Evolutionary conservation across 2,888 invertebrate species (phyloP), one percentile per base, ranked within the genome.

Genomic region (Trichogramma dendrolimi): DNA sequence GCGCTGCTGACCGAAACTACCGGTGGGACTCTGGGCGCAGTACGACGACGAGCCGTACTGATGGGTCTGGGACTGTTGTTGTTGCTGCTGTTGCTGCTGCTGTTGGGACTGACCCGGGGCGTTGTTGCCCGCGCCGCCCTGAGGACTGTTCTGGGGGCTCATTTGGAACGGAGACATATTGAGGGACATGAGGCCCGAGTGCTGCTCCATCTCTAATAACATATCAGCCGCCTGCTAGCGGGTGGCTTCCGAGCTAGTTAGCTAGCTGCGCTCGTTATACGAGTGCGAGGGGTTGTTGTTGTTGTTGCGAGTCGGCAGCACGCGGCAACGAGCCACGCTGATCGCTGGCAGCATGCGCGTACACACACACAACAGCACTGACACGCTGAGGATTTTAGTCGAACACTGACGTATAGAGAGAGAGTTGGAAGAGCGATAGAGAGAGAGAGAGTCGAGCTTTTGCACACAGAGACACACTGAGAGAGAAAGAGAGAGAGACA

Each of bases 111-210:
- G 71, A 48, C 73, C 70, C 46, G 73, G 67, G 71, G 78, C 79
- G 69, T 79, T 72, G 75, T 78, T 73, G 75, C 81, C 69, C 67
- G 77, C 71, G 75, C 77, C 71, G 76, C 81, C 68, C 80, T 74
- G 80, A 61, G 86, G 87, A 75, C 89, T 89, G 72, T 87, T 86
- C 71, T 87, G 87, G 70, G 90, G 89, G 75, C 88, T 89, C 81
- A 90, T 83, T 77, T 88, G 88, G 81, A 91, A 92, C 72, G 92
- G 90, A 82, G 91, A 90, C 89, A 92, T 91, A 84, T 90, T 92
- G 77, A 92, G 86, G 81, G 91, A 91, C 84, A 91, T 88, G 83
- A 92, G 86, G 84, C 90, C 87, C 84, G 86, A 83, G 81, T 86
- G 85, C 83, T 90, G 91, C 83, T 92, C 92, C 92, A 92, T 92